A percentile compares a stretch with the other conserved stretches of the same genome.
phyloP scores from a whole-genome alignment of 2,113 vertebrate genomes.

The Empidonax traillii region DNA sequence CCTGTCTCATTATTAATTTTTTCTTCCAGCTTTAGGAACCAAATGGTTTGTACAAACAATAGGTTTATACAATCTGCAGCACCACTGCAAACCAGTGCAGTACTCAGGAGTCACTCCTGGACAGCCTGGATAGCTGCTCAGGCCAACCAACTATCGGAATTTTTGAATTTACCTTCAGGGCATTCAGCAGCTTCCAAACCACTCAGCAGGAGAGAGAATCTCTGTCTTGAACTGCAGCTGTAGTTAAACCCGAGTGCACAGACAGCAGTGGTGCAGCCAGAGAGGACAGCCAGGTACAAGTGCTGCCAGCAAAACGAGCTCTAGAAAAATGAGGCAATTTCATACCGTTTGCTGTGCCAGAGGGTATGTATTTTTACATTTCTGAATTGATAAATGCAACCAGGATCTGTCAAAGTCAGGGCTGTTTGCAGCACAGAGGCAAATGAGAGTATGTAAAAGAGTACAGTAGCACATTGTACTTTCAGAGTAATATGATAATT shows the following conservation, averaged over 20 bases:
- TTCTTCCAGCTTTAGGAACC: not conserved
- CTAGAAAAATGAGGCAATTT: not conserved
- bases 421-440: not conserved
- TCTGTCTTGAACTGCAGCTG: not conserved
- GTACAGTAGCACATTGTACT: not conserved
- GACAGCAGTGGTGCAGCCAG: not conserved
- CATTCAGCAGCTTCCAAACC: not conserved
- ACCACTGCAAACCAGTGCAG: not conserved
- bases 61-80: not conserved
- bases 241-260: not conserved
- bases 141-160: rapidly evolving
- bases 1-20: rapidly evolving
- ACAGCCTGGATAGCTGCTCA: not conserved
- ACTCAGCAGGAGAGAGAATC: rapidly evolving
- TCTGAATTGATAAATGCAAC: not conserved
- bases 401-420: not conserved
- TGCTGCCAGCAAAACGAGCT: not conserved
- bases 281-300: not conserved
- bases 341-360: not conserved
- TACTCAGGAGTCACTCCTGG: not conserved
- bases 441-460: rapidly evolving
- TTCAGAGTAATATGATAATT: not conserved
- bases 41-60: not conserved
- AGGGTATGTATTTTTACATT: not conserved
- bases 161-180: not conserved